Evolutionary conservation across 2,113 vertebrate genomes (phyloP).

Genomic region (Rhinopithecus roxellana): DNA sequence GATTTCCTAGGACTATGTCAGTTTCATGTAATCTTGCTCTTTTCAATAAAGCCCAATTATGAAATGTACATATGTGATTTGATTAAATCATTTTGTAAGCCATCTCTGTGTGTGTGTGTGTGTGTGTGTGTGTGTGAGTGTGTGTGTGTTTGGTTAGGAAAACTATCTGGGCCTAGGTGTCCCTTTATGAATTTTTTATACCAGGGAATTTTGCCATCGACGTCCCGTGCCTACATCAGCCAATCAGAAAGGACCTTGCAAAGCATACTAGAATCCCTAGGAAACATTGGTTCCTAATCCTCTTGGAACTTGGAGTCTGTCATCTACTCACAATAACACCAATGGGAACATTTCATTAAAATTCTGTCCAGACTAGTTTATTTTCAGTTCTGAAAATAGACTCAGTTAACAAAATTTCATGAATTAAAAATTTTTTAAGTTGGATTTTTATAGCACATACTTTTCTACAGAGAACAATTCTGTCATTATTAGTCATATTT

Average conservation of each 20-base stretch:
- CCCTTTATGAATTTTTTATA: neutral
- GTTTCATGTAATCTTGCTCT: neutral
- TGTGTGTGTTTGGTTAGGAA: neutral
- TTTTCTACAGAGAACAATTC: neutral
- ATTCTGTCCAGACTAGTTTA: neutral
- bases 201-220: neutral
- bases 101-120: neutral
- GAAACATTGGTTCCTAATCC: neutral
- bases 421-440: neutral
- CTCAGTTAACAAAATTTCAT: neutral
- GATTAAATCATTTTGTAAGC: neutral
- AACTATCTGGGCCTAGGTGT: neutral
- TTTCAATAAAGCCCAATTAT: neutral
- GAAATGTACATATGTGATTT: neutral
- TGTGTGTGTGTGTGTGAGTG: neutral
- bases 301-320: neutral
- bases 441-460: neutral
- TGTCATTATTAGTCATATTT: neutral
- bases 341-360: neutral
- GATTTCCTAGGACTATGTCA: conserved; percentile 24
- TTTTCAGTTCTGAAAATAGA: conserved; percentile 21
- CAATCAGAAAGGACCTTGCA: neutral
- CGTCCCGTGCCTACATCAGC: neutral
- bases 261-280: neutral
- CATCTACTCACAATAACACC: neutral